These are phyloP conservation scores for Eurypyga helias DNA, from an alignment of 2,113 vertebrate genomes.

Conservation along the genomic window DNA sequence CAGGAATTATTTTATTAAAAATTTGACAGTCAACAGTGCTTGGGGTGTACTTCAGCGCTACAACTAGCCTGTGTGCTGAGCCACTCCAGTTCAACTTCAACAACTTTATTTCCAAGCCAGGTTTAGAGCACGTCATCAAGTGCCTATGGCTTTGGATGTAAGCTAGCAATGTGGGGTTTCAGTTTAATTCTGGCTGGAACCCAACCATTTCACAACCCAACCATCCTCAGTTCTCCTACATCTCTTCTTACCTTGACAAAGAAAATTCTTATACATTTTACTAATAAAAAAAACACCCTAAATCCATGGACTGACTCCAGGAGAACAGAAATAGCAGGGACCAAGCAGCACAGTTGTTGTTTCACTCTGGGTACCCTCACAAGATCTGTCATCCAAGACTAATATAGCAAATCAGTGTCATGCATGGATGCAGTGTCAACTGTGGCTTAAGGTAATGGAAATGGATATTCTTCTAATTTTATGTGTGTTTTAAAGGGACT, in stretches of 20 bases:
- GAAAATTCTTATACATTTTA: background rate
- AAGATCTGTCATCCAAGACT: background rate
- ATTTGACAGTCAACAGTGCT: background rate
- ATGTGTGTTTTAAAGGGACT: background rate
- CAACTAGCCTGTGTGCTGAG: background rate
- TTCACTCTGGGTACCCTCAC: background rate
- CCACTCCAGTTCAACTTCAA: background rate
- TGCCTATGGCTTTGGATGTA: background rate
- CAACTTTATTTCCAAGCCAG: background rate
- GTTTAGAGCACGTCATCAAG: background rate
- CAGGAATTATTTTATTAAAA: background rate
- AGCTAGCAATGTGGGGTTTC: background rate
- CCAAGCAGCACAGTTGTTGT: background rate
- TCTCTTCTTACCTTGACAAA: background rate
- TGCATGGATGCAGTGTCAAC: background rate
- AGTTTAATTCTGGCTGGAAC: background rate
- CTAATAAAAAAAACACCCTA: background rate
- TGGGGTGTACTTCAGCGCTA: background rate
- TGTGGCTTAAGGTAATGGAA: background rate
- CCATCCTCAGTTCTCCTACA: background rate
- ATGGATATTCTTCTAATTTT: background rate
- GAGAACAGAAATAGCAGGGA: background rate
- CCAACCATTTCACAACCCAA: background rate
- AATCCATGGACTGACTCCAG: background rate
- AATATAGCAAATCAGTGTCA: background rate